Evolutionary conservation across 1,140 invertebrate genomes (phyloP), one percentile per base, ranked within the genome.

Genomic region (Antheraea mylitta): DNA sequence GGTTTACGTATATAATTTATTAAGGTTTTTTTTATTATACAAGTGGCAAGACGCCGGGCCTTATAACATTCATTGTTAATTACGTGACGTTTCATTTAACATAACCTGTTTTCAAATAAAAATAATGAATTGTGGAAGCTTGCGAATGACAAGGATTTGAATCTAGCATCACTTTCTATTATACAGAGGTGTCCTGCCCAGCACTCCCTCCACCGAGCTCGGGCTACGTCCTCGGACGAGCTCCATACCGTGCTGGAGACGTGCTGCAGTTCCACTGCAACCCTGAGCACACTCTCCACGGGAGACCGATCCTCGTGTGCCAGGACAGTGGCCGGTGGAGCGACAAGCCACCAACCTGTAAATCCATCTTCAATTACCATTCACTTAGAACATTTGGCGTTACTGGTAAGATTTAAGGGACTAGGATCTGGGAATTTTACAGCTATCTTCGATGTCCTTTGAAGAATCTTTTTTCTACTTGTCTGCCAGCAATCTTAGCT

Each of bases 301-400:
- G 97, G 4, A 94, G 96, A 79, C 95, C 96, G 11, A 96, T 97
- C 73, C 94, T 97, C 53, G 95, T 96, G 13, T 98, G 98, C 90
- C 38, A 97, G 91, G 97, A 98, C 85, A 97, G 95, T 90, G 97
- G 97, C 19, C 92, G 96, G 66, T 98, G 98, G 98, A 97, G 96
- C 42, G 95, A 96, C 69, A 94, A 95, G 38, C 91, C 96, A 19
- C 97, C 97, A 22, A 96, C 96, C 89, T 98, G 97, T 96, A 91
- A 94, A 94, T 94, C 45, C 45, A 53, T 53, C 45, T 65, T 22
- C 18, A 36, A 61, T 30, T 61, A 61, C 9, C 19, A 61, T 22
- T 22, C 45, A 53, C 16, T 53, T 53, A 53, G 45, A 53, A 13
- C 9, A 9, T 9, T 53, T 53, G 45, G 45, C 45, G 11, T 53